Evolutionary conservation across 92 coral and sea anemone genomes (phyloP), one percentile per base, ranked within the genome.

Genomic region (Paramuricea clavata): DNA sequence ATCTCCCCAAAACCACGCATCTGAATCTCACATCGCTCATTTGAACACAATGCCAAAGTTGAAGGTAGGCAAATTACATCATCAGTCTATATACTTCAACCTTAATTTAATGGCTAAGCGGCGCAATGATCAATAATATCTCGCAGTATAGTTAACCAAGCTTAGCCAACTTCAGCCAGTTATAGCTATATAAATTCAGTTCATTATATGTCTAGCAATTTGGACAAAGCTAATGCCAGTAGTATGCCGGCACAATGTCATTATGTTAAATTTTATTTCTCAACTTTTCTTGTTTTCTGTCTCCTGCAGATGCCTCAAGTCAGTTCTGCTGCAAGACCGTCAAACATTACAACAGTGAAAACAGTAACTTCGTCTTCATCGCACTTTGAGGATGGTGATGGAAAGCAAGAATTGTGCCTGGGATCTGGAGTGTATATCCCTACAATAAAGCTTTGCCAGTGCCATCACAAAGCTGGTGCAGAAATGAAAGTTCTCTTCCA

Each of bases 381-480:
- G 35, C 86, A 81, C 64, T 81, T 62, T 15, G 70, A 69, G 16
- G 56, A 56, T 27, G 86, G 61, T 0, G 70, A 26, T 59, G 86
- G 86, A 60, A 81, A 64, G 39, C 86, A 81, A 62, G 86, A 64
- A 64, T 71, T 81, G 42, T 81, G 70, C 86, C 35, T 78, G 59
- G 86, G 86, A 30, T 81, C 77, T 10, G 86, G 86, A 21, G 61
- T 81, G 19, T 81, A 17, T 19, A 81, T 81, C 43, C 70, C 86
- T 35, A 60, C 28, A 19, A 70, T 81, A 2, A 71, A 81, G 49
- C 86, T 64, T 2, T 78, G 52, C 86, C 68, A 69, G 3, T 43
- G 49, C 54, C 35, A 60, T 17, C 33, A 69, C 60, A 81, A 81
- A 50, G n/a, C 77, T 30, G 70, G 68, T 36, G 50, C 74, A 36